Percentiles rank a stretch among this genome's conserved stretches.
These are phyloP conservation scores for Phalloptychus januarius DNA, from an alignment of 2,797 vertebrate genomes.

Conservation along the genomic window DNA sequence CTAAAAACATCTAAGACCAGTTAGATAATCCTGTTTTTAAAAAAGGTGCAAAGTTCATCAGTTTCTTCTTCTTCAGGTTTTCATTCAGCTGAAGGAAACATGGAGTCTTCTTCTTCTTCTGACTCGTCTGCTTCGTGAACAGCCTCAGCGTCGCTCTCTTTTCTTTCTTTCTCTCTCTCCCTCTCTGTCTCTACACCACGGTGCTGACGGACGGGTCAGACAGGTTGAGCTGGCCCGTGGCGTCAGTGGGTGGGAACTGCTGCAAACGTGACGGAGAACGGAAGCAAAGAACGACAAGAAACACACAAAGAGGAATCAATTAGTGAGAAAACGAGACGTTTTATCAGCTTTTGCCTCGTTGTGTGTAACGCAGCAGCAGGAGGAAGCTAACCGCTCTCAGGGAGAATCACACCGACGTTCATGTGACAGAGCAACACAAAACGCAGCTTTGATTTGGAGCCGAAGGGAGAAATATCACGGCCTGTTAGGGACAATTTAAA, in stretches of 20 bases:
- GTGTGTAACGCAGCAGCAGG: background rate
- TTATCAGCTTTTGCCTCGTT: background rate
- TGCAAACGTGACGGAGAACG: slow-evolving; percentile 82
- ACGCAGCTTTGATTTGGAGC: background rate
- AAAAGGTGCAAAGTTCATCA: slow-evolving; percentile 63
- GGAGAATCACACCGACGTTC: background rate
- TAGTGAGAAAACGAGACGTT: slow-evolving; percentile 5
- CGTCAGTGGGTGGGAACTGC: slow-evolving; percentile 98
- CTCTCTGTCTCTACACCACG: slow-evolving; percentile 86
- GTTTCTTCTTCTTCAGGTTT: slow-evolving; percentile 6
- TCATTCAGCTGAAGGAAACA: slow-evolving; percentile 42
- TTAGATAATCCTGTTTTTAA: slow-evolving; percentile 27
- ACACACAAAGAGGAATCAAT: slow-evolving; percentile 55
- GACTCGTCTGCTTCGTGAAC: slow-evolving; percentile 43
- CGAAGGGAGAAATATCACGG: background rate
- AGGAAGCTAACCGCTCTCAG: slow-evolving; percentile 1
- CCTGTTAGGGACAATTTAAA: too few relatives aligned
- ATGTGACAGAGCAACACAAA: background rate
- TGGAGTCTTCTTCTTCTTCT: slow-evolving; percentile 19
- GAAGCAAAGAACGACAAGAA: slow-evolving; percentile 26
- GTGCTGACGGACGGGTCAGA: slow-evolving; percentile 99
- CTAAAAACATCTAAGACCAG: slow-evolving; percentile 64
- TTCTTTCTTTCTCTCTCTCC: background rate
- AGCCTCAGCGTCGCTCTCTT: slow-evolving; percentile 50
- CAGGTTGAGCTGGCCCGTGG: slow-evolving; percentile 98